Base-by-base conservation (phyloP, 1,140 invertebrate species). In the Lethocerus indicus region DNA sequence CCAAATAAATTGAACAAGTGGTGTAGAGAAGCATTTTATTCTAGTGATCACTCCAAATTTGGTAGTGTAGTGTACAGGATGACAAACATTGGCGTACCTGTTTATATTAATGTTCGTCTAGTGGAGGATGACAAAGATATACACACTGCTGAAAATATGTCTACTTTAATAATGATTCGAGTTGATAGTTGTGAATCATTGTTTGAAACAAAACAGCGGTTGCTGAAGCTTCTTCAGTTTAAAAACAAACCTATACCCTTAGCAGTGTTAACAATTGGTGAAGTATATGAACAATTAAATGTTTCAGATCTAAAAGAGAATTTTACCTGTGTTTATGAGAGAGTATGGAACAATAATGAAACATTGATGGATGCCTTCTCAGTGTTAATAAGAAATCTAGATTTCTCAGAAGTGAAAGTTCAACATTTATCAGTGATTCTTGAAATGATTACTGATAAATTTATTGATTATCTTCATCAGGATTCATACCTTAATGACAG, bases 1-100 rank as follows among this genome's bases (percentile, higher is more conserved):
- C 9, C 25, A 16, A 21, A 37, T 13, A 51, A 54, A 44, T 47
- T 55, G 2, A 50, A 25, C 3, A 49, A 23, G 21, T 55, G 53
- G 50, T 52, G 21, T 28, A 52, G 26, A 47, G 20, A 41, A 27
- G 39, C 47, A 7, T 56, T 56, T 41, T 51, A 52, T 18, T 20
- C 26, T 1, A 32, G 18, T 5, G 23, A 36, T 9, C 18, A 48
- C 27, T 13, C 28, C 27, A 16, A 47, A 43, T 25, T 51, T 40
- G 29, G 42, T 1, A 28, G 36, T 28, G 47, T 51, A 23, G 40
- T 44, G 21, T 37, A 23, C 6, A 14, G 13, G 2, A 43, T 47
- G 28, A 40, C 52, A 14, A 36, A 29, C 4, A 13, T 14, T 27
- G 20, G 23, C 20, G 39, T 54, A 18, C 51, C 51, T 27, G 47